Evolutionary conservation across 2,797 vertebrate genomes (phyloP).

Genomic region (Etheostoma perlongum): DNA sequence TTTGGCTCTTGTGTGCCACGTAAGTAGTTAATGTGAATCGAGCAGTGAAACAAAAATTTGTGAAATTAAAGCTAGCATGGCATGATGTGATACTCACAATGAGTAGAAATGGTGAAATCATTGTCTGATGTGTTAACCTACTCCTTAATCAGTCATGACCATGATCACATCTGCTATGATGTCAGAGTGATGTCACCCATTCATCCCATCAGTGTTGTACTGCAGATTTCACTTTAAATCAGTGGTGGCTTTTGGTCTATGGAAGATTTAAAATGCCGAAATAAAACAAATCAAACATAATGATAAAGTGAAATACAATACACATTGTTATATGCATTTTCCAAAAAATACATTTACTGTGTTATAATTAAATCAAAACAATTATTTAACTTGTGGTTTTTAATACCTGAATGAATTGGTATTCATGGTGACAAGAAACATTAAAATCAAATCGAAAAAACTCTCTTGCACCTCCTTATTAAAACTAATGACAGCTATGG

Average conservation of each 20-base stretch:
- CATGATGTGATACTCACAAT: neutral
- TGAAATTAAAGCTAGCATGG: neutral
- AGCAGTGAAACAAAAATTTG: neutral
- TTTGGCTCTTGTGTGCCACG: conserved; percentile 98
- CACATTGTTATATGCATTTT: neutral
- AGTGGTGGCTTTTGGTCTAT: neutral
- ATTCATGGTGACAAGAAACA: too few relatives aligned
- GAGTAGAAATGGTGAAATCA: neutral
- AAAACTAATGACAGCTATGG: too few relatives aligned
- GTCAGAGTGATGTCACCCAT: neutral
- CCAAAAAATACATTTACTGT: neutral
- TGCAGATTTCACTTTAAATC: neutral
- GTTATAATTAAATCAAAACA: neutral
- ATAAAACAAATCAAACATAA: too few relatives aligned
- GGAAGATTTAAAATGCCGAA: neutral
- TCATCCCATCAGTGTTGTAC: neutral
- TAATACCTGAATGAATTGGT: too few relatives aligned
- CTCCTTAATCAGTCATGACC: neutral
- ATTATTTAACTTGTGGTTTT: too few relatives aligned
- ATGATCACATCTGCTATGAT: neutral
- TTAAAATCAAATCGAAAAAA: too few relatives aligned
- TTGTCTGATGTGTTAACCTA: neutral
- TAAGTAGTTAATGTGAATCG: conserved; percentile 82
- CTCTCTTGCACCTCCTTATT: too few relatives aligned
- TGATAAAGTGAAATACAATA: neutral